These are phyloP conservation scores for Aphidius gifuensis DNA, from an alignment of 1,140 invertebrate genomes.

Conservation along the genomic window DNA sequence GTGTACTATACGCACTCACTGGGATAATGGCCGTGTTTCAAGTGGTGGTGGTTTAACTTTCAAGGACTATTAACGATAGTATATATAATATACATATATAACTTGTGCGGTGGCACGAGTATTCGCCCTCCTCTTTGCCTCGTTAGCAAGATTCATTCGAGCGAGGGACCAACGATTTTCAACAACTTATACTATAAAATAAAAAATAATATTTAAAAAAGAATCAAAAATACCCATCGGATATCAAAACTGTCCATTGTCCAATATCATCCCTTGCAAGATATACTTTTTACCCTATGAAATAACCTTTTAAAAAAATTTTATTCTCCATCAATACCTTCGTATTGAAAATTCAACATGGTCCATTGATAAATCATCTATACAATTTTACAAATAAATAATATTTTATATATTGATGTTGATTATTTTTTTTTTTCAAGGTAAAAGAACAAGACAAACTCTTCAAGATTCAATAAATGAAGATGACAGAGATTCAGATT, in stretches of 20 bases:
- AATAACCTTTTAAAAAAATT: not conserved
- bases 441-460: conserved; percentile 59
- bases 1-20: conserved; percentile 25
- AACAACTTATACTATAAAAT: not conserved
- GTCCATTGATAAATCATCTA: too few relatives aligned
- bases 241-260: not conserved
- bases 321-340: not conserved
- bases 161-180: conserved; percentile 12
- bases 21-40: conserved; percentile 36
- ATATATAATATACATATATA: conserved; percentile 9
- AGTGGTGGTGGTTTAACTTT: conserved; percentile 44
- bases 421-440: conserved; percentile 39
- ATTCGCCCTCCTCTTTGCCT: conserved; percentile 23
- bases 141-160: conserved; percentile 34
- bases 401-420: not conserved
- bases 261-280: conserved; percentile 3
- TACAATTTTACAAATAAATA: too few relatives aligned
- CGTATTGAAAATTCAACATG: too few relatives aligned
- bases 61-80: conserved; percentile 38
- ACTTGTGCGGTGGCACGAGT: conserved; percentile 18
- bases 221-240: not conserved
- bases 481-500: conserved; percentile 56
- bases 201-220: not conserved
- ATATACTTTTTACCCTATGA: not conserved
- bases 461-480: conserved; percentile 52